Conservation (phyloP, 2,113 vertebrate species). For the Chaetura pelagica region DNA sequence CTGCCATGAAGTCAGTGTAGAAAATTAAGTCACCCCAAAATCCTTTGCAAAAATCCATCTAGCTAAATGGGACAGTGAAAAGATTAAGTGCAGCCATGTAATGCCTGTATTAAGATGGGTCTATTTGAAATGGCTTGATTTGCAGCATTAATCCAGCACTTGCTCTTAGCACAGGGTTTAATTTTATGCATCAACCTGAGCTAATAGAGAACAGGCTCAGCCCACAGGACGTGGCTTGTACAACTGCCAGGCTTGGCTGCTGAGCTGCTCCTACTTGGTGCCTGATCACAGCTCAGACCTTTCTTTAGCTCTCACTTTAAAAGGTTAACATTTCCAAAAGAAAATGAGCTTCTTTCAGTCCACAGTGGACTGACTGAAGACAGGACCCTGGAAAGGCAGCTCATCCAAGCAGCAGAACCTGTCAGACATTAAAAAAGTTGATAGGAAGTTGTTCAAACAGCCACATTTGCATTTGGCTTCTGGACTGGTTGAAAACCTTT, state of each 20-base stretch:
- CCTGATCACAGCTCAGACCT: neutral
- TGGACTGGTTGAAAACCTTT: fast-evolving
- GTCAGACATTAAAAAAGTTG: no score
- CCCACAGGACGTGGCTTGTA: fast-evolving
- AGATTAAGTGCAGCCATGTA: fast-evolving
- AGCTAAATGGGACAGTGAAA: fast-evolving
- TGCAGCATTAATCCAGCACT: neutral
- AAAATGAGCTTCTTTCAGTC: neutral
- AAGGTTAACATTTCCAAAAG: neutral
- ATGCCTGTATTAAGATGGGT: fast-evolving
- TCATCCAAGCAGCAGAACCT: neutral
- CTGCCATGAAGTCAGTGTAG: fast-evolving
- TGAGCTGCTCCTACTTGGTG: neutral
- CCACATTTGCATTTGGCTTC: fast-evolving
- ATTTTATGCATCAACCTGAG: fast-evolving
- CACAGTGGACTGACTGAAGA: fast-evolving
- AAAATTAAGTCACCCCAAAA: neutral
- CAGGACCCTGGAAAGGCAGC: neutral
- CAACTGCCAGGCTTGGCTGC: neutral
- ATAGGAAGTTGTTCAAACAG: no score
- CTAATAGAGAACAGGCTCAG: neutral
- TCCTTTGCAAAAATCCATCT: fast-evolving
- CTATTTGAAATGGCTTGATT: neutral
- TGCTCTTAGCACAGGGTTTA: neutral
- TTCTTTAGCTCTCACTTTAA: neutral